phyloP scores from a whole-genome alignment of 2,113 vertebrate genomes.

The Polypterus senegalus region DNA sequence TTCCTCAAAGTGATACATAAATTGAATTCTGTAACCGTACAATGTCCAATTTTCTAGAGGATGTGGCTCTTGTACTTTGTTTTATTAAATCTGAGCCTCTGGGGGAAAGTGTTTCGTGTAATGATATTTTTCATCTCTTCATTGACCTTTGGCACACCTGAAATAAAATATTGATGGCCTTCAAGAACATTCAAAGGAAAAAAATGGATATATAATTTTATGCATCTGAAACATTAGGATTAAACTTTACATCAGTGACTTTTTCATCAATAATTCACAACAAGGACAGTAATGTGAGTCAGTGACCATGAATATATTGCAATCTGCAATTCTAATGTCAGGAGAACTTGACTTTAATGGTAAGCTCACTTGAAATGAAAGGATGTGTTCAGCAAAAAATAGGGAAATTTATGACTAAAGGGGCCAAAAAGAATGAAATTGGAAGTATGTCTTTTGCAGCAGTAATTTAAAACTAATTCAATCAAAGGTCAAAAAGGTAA shows the following conservation, averaged over 20 bases:
- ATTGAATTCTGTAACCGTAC: conserved; percentile 18
- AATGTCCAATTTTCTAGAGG: conserved; percentile 8
- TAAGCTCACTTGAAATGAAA: neutral
- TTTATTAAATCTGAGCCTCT: conserved; percentile 21
- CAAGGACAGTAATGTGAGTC: neutral
- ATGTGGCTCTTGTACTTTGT: conserved; percentile 9
- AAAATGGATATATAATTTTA: neutral
- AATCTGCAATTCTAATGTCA: conserved; percentile 6
- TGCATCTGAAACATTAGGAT: neutral
- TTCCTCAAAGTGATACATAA: conserved; percentile 24
- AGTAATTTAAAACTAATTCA: too few species aligned
- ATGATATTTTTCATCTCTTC: conserved; percentile 22
- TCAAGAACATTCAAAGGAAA: neutral
- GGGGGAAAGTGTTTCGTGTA: conserved; percentile 10
- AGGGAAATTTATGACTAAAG: neutral
- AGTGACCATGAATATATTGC: neutral
- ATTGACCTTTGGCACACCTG: conserved; percentile 12
- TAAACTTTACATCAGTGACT: neutral
- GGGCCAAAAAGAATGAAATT: conserved; percentile 3
- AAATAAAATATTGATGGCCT: conserved; percentile 4
- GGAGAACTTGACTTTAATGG: conserved; percentile 5
- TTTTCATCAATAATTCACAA: conserved; percentile 6
- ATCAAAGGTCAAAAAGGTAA: too few species aligned
- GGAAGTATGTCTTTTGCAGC: too few species aligned
- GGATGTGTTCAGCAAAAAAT: neutral